Evolutionary conservation across 2,113 vertebrate species (phyloP), one percentile per base, ranked within the genome.

Genomic region (Lepus americanus): DNA sequence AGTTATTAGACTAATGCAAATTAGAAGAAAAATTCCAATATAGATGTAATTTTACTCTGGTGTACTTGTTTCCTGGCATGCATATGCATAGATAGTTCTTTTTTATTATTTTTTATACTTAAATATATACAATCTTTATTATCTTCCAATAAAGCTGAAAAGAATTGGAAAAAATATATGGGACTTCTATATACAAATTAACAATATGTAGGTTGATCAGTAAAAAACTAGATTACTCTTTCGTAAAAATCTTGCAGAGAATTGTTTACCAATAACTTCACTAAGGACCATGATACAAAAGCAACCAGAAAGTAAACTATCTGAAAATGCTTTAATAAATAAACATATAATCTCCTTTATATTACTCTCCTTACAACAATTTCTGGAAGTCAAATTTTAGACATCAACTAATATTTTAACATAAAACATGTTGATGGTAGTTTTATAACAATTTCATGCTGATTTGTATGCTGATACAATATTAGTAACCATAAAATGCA

Each of bases 1-100:
- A 69, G 63, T 36, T 85, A n/a, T 77, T 88, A 72, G 31, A 90
- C 33, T 29, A 88, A 76, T 74, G 27, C 64, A 73, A 82, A 74
- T 51, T 79, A 76, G 10, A 91, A 74, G 36, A 81, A 27, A 72
- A 73, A 66, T 23, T 59, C 3, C 44, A 44, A 36, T 66, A 53
- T 29, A 77, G 23, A 80, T 6, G 51, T 23, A 55, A 16, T 72
- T 70, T 87, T 61, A 66, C 27, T 85, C n/a, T 14, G 0, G 36
- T 14, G 5, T 66, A 77, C 49, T 92, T 87, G 33, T 81, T 76
- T 89, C 66, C 31, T 73, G 4, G 9, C 31, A 72, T 61, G 31
- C 29, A 80, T n/a, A 36, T 27, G n/a, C 39, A 59, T 6, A 6
- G 13, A 31, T 39, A 4, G 2, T 76, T 87, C 27, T 59, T 84